Percentiles rank a stretch among this genome's conserved stretches.
phyloP scores from a whole-genome alignment of 2,888 invertebrate genomes.

The Vannuccia rotundouncinata region DNA sequence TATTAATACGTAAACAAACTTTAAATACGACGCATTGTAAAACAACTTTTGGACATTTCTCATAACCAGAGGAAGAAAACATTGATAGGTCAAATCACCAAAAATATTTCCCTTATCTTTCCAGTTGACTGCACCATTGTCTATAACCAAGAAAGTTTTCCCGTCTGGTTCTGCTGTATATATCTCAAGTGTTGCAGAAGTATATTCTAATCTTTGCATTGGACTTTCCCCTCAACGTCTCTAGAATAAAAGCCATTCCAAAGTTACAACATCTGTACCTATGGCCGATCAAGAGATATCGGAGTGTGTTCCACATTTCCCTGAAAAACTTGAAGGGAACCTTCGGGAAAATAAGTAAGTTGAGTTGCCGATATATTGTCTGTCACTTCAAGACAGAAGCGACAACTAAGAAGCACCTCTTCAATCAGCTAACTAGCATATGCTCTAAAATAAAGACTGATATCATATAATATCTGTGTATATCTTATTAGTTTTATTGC shows the following conservation, averaged over 20 bases:
- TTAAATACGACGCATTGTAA: too few species aligned
- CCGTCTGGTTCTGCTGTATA: too few species aligned
- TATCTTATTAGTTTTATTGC: neutral
- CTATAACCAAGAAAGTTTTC: neutral
- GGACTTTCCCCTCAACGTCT: neutral
- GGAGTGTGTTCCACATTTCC: neutral
- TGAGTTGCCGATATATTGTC: neutral
- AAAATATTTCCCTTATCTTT: neutral
- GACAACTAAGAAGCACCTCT: neutral
- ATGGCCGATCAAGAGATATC: conserved; percentile 14
- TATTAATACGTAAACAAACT: too few species aligned
- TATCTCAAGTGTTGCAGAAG: neutral
- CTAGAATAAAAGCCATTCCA: neutral
- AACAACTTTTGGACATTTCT: too few species aligned
- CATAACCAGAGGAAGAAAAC: too few species aligned
- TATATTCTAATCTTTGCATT: neutral
- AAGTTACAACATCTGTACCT: conserved; percentile 8
- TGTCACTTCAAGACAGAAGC: conserved; percentile 19
- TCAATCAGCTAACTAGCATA: neutral
- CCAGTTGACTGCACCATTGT: neutral
- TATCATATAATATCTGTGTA: neutral
- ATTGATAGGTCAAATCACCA: too few species aligned
- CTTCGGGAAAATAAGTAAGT: neutral
- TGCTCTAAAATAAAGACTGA: neutral
- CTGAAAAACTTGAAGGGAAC: neutral